These are phyloP conservation scores for Acronicta leporina DNA, from an alignment of 2,888 invertebrate genomes.

Conservation along the genomic window DNA sequence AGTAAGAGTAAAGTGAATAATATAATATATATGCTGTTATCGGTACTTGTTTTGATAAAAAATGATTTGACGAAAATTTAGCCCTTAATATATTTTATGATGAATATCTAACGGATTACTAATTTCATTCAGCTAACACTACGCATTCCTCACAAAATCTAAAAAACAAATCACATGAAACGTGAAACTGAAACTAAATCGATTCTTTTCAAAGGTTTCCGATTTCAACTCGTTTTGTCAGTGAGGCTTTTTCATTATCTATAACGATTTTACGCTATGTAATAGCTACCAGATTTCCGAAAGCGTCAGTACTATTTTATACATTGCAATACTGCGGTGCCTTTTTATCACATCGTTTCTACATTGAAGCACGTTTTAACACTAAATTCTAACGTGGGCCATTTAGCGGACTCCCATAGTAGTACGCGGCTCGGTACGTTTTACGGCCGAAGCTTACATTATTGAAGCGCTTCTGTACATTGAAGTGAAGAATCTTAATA, in stretches of 20 bases:
- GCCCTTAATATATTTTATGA: no score
- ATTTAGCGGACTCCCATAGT: conserved; percentile 78
- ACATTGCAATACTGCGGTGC: conserved; percentile 71
- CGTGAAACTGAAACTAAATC: conserved; percentile 16
- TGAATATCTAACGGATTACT: no score
- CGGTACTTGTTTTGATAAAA: no score
- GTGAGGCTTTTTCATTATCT: conserved; percentile 36
- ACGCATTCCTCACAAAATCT: neutral
- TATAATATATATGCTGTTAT: no score
- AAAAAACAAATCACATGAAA: conserved; percentile 12
- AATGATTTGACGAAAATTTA: no score
- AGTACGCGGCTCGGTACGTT: conserved; percentile 70
- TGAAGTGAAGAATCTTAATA: conserved; percentile 73
- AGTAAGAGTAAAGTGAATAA: no score
- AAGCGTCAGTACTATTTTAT: conserved; percentile 57
- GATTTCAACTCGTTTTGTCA: conserved; percentile 26
- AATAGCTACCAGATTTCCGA: conserved; percentile 52
- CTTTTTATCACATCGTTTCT: conserved; percentile 80
- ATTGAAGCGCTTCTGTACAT: conserved; percentile 74
- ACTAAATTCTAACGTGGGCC: conserved; percentile 80
- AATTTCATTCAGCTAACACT: no score
- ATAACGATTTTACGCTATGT: conserved; percentile 48
- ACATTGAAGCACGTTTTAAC: conserved; percentile 81
- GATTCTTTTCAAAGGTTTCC: conserved; percentile 13
- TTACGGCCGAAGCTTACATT: conserved; percentile 79